Conservation (phyloP, 2,888 invertebrate genomes). For the Xanthostigma xanthostigma region DNA sequence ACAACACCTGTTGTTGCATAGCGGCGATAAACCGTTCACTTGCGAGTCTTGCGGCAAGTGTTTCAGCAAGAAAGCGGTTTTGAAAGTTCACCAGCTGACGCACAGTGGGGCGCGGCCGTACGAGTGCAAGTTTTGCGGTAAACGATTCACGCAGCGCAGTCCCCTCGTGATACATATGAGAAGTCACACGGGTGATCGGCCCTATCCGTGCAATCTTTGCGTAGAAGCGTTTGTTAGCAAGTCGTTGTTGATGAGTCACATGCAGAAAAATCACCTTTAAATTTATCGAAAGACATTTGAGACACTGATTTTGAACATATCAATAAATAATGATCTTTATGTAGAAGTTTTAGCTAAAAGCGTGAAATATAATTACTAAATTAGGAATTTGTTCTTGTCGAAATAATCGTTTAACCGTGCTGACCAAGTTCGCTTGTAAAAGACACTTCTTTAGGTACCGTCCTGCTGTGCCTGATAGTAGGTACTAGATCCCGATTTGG, state of each 20-base stretch:
- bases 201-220: constrained; percentile 30
- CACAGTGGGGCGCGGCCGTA: constrained; percentile 34
- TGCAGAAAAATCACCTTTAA: neutral
- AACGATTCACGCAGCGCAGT: constrained; percentile 11
- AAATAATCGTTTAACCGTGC: no score
- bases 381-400: no score
- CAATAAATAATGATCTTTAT: no score
- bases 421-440: no score
- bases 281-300: no score
- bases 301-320: no score
- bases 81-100: constrained; percentile 28
- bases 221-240: constrained; percentile 18
- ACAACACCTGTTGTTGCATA: constrained; percentile 31
- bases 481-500: no score
- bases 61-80: constrained; percentile 29
- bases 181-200: constrained; percentile 35
- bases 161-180: constrained; percentile 25
- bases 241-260: neutral
- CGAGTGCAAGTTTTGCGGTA: constrained; percentile 14
- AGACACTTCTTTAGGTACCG: no score
- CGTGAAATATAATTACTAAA: no score
- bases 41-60: constrained; percentile 32
- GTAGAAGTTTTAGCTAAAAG: no score
- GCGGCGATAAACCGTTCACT: constrained; percentile 31
- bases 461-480: no score